phyloP scores from a whole-genome alignment of 2,113 vertebrate species.

The Microtus oregoni region DNA sequence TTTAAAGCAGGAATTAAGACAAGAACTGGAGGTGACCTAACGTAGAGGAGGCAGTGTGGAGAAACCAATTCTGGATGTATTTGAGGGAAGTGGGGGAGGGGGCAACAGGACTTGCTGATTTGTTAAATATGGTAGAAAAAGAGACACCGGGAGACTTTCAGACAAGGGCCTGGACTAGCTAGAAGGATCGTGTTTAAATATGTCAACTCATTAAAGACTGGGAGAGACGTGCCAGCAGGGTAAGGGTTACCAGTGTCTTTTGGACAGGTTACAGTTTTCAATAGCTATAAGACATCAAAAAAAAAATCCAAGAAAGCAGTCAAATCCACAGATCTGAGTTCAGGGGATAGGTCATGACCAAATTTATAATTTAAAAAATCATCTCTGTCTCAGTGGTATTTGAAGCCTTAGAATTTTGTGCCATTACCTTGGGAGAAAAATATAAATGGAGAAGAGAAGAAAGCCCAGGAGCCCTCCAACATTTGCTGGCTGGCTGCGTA shows the following conservation, averaged over 20 bases:
- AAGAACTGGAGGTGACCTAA: neutral
- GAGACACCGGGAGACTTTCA: neutral
- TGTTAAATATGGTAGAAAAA: neutral
- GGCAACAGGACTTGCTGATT: neutral
- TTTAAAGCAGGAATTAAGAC: too few species aligned
- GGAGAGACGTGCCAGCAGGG: neutral
- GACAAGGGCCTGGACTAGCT: neutral
- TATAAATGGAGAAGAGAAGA: constrained; percentile 25
- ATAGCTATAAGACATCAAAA: neutral
- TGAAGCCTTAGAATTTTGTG: constrained; percentile 31
- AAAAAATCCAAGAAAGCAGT: neutral
- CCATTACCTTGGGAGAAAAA: constrained; percentile 37
- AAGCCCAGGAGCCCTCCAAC: constrained; percentile 18
- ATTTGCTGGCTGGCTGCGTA: constrained; percentile 5
- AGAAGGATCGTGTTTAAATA: neutral
- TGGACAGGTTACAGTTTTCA: neutral
- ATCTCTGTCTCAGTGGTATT: constrained; percentile 10
- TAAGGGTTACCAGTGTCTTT: neutral
- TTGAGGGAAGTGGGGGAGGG: neutral
- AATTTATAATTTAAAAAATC: constrained; percentile 54
- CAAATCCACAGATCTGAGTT: constrained; percentile 15
- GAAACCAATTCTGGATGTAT: neutral
- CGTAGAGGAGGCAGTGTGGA: too few species aligned
- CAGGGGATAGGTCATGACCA: neutral
- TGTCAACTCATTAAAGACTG: neutral